phyloP scores from a whole-genome alignment of 2,113 vertebrate genomes.

The Mellivora capensis region DNA sequence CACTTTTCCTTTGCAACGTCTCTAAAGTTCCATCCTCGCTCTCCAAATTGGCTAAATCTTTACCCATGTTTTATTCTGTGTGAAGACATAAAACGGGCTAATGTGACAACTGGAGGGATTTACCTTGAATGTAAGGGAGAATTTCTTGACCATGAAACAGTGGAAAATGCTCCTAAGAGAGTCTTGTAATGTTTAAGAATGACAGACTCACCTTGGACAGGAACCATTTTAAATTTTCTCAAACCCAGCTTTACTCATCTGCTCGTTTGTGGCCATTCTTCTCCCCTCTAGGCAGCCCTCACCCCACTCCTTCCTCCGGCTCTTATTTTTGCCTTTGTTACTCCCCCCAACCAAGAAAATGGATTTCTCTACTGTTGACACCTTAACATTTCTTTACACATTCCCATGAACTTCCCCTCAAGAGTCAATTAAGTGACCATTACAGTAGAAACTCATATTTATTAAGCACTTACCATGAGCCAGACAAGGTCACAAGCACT shows the following conservation, averaged over 20 bases:
- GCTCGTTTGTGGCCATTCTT: background rate
- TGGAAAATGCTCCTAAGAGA: background rate
- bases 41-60: slow-evolving; percentile 13
- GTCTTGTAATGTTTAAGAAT: background rate
- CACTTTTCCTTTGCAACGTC: slow-evolving; percentile 2
- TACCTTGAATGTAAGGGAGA: slow-evolving; percentile 44
- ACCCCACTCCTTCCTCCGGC: background rate
- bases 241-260: background rate
- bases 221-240: background rate
- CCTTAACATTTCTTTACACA: background rate
- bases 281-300: background rate
- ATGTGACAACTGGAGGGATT: slow-evolving; percentile 36
- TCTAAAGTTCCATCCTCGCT: slow-evolving; percentile 3
- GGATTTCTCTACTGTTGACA: background rate
- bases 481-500: background rate
- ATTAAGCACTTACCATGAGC: background rate
- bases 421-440: background rate
- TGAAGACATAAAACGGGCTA: slow-evolving; percentile 20
- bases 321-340: background rate
- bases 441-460: background rate
- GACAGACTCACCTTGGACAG: background rate
- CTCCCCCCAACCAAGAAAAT: background rate
- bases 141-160: slow-evolving; percentile 36
- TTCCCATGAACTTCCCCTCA: background rate
- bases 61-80: slow-evolving; percentile 48